Evolutionary conservation across 2,113 vertebrate genomes (phyloP).

Genomic region (Apus apus): DNA sequence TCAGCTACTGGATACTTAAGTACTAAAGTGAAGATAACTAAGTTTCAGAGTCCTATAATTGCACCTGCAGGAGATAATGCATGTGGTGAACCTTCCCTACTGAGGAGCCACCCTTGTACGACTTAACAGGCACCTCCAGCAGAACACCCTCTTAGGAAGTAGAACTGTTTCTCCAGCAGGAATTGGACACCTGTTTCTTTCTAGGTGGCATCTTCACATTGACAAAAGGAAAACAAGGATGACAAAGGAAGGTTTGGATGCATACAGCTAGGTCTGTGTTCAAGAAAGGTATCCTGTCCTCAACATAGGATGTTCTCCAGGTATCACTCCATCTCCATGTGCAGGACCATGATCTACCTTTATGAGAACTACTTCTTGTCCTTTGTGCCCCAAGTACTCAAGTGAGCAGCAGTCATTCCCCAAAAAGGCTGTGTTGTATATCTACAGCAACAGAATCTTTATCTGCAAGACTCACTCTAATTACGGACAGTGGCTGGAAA

Average conservation of each 20-base stretch:
- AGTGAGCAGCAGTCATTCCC: not conserved
- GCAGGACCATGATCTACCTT: not conserved
- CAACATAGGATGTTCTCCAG: not conserved
- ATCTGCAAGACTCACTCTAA: not conserved
- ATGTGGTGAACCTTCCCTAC: not conserved
- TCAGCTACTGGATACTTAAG: not conserved
- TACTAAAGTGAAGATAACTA: not conserved
- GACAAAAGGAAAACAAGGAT: not conserved
- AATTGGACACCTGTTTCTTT: not conserved
- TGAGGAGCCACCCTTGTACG: rapidly evolving
- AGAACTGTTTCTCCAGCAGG: not conserved
- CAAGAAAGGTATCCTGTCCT: not conserved
- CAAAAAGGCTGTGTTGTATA: not conserved
- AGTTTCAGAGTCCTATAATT: not conserved
- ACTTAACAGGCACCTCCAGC: not conserved
- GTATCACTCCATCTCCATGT: not conserved
- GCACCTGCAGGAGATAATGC: not conserved
- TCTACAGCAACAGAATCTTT: not conserved
- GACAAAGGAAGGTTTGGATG: not conserved
- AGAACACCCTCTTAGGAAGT: not conserved
- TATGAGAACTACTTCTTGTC: not conserved
- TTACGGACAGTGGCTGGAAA: not conserved
- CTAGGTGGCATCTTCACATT: not conserved
- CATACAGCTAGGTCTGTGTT: not conserved
- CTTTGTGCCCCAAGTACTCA: not conserved